These are phyloP conservation scores for Callionymus lyra DNA, from an alignment of 2,113 vertebrate genomes.

Conservation along the genomic window DNA sequence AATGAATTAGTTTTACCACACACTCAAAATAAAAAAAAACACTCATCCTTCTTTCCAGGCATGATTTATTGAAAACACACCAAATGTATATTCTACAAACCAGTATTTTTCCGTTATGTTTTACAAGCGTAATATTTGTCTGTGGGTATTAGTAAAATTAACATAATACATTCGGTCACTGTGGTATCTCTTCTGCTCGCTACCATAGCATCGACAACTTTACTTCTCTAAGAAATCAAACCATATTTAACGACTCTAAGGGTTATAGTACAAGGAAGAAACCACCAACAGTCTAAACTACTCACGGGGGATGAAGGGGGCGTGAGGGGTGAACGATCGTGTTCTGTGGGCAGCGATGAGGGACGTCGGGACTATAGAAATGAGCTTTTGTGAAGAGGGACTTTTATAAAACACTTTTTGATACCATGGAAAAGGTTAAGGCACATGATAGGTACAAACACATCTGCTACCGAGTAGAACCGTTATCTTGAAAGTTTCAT, in stretches of 20 bases:
- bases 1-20: no score
- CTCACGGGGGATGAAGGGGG: constrained; percentile 16
- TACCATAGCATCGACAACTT: constrained; percentile 73
- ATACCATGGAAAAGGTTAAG: constrained; percentile 94
- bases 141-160: constrained; percentile 85
- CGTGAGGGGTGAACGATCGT: not conserved
- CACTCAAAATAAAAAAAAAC: constrained; percentile 10
- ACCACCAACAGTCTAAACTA: constrained; percentile 78
- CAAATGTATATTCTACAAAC: constrained; percentile 91
- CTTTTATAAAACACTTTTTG: constrained; percentile 79
- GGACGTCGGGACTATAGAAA: no score
- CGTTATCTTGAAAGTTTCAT: constrained; percentile 68
- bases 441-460: constrained; percentile 95
- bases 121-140: constrained; percentile 82
- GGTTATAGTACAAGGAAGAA: constrained; percentile 79
- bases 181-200: constrained; percentile 71
- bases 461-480: constrained; percentile 82
- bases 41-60: constrained; percentile 66
- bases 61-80: constrained; percentile 98
- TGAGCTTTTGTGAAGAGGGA: constrained; percentile 32
- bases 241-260: constrained; percentile 56
- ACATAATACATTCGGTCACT: constrained; percentile 85
- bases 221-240: constrained; percentile 70
- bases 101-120: constrained; percentile 74
- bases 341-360: no score